Evolutionary conservation across 2,797 vertebrate genomes (phyloP), one percentile per base, ranked within the genome.

Genomic region (Urocyon cinereoargenteus): DNA sequence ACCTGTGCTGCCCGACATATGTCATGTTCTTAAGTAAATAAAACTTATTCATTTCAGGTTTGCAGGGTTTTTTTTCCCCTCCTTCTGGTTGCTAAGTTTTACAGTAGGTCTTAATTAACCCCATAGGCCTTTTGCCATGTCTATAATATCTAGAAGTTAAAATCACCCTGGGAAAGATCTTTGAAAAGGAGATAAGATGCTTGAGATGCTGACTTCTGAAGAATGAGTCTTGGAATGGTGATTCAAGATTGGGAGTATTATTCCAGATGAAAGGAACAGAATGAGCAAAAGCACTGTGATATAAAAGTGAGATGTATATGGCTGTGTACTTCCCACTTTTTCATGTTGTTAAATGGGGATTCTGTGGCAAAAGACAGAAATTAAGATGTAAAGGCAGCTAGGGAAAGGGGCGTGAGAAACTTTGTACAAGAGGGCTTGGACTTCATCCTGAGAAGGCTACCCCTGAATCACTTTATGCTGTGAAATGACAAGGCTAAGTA

Each of bases 231-330:
- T 40, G 36, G 53, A 61, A 75, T 40, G 5, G 7, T 40, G 70
- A 93, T 16, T 88, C 51, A 84, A 66, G 73, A 72, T 57, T n/a
- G 73, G 16, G 12, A 61, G 18, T 49, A 10, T 49, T 75, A 59
- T 70, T 86, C 36, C 28, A 93, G 28, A 40, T 28, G 24, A 84
- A 91, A 81, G 55, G 55, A 91, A 85, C 31, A 85, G 57, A 95
- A 93, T 24, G 19, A 91, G 28, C 28, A 81, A 92, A 94, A 72
- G 8, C 7, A 57, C 14, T 8, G 21, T 62, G 51, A 68, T 36
- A 6, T 45, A 73, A 84, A 62, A 85, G 51, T 12, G 66, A n/a
- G 34, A 57, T 55, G 10, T 90, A 9, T n/a, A n/a, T n/a, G n/a
- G n/a, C n/a, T n/a, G n/a, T n/a, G n/a, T n/a, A 79, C 11, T 79